Evolutionary conservation across 1,140 invertebrate species (phyloP).

Genomic region (Mycetomoellerius zeteki): DNA sequence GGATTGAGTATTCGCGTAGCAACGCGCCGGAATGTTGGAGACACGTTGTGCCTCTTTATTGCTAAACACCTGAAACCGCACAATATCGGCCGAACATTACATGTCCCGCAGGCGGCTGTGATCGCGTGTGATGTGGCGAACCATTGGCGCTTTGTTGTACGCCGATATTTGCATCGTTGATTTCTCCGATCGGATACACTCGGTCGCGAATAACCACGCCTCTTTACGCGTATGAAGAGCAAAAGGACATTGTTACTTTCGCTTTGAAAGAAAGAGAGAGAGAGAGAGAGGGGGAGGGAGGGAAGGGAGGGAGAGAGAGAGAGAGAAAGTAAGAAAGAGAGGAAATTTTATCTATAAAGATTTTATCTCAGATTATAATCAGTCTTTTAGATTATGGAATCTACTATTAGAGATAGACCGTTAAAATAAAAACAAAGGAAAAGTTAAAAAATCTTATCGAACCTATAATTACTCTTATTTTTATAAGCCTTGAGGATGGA

Average conservation of each 20-base stretch:
- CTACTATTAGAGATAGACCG: background rate
- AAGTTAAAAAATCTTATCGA: background rate
- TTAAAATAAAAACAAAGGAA: background rate
- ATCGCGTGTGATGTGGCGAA: constrained; percentile 82
- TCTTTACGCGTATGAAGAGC: constrained; percentile 41
- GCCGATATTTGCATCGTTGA: constrained; percentile 80
- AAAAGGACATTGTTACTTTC: background rate
- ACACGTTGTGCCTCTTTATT: constrained; percentile 81
- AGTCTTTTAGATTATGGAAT: background rate
- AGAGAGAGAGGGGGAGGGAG: constrained; percentile 60
- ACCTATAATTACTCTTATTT: background rate
- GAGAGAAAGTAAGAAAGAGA: constrained; percentile 52
- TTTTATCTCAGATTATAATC: background rate
- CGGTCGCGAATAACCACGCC: constrained; percentile 17
- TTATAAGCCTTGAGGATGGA: background rate
- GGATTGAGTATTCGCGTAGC: background rate
- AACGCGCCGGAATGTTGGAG: constrained; percentile 68
- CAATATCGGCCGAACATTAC: constrained; percentile 81
- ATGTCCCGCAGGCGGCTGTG: constrained; percentile 73
- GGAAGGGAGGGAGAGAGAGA: constrained; percentile 34
- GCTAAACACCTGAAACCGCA: constrained; percentile 82
- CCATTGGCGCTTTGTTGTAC: constrained; percentile 78
- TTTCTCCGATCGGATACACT: constrained; percentile 75
- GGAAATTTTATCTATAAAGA: background rate
- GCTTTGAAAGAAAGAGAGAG: background rate